Percentiles rank a stretch among this genome's conserved stretches.
Evolutionary conservation across 2,113 vertebrate species (phyloP).

Genomic region (Lampris incognitus): DNA sequence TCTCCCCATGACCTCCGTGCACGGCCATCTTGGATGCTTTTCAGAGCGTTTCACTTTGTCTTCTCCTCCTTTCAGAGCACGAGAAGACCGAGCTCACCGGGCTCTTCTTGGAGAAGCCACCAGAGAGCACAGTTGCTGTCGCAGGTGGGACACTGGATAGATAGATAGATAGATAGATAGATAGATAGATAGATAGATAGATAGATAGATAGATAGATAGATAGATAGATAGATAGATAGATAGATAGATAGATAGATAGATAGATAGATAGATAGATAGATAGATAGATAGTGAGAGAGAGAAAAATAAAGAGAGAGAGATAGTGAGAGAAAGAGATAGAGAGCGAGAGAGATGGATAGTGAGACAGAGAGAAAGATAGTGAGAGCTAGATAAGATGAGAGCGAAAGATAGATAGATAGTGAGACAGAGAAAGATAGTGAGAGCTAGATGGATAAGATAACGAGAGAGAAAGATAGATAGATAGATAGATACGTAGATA

Average conservation of each 20-base stretch:
- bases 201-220: neutral
- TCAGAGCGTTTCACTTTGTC: neutral
- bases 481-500: too few relatives aligned
- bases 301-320: too few relatives aligned
- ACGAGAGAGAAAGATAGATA: too few relatives aligned
- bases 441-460: too few relatives aligned
- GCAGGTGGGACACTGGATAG: slow-evolving; percentile 67
- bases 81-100: slow-evolving; percentile 77
- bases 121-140: slow-evolving; percentile 52
- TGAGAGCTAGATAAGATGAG: too few relatives aligned
- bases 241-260: neutral
- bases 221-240: neutral
- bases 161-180: neutral
- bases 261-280: neutral
- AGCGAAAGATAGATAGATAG: too few relatives aligned
- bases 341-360: too few relatives aligned
- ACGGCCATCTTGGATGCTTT: neutral
- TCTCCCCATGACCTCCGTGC: too few relatives aligned
- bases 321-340: too few relatives aligned
- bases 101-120: slow-evolving; percentile 83
- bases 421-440: too few relatives aligned
- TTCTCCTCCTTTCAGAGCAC: slow-evolving; percentile 49
- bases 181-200: neutral
- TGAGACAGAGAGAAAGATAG: too few relatives aligned
- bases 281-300: too few relatives aligned